phyloP scores from a whole-genome alignment of 2,888 invertebrate genomes.

The Epirrhoe alternata region DNA sequence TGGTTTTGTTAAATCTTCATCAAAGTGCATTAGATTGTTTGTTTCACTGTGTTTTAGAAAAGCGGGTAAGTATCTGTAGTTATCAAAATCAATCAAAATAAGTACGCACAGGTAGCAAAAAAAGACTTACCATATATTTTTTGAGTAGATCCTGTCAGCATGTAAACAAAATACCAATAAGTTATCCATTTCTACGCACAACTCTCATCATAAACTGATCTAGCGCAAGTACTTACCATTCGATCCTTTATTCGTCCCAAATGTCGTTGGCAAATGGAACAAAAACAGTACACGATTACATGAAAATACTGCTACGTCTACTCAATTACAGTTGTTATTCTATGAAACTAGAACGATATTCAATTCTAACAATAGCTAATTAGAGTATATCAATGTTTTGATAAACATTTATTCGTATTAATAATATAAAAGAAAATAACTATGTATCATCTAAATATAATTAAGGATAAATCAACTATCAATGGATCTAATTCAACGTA shows the following conservation, averaged over 20 bases:
- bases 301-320: conserved; percentile 24
- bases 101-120: background rate
- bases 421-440: too few relatives aligned
- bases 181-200: conserved; percentile 31
- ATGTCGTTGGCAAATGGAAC: conserved; percentile 51
- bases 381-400: background rate
- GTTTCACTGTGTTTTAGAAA: too few relatives aligned
- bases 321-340: conserved; percentile 1
- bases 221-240: conserved; percentile 62
- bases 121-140: conserved; percentile 70
- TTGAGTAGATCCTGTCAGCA: conserved; percentile 79
- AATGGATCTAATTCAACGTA: too few relatives aligned
- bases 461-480: too few relatives aligned
- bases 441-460: too few relatives aligned
- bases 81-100: background rate
- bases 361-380: background rate
- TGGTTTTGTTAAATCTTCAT: too few relatives aligned
- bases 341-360: background rate
- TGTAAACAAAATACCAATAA: conserved; percentile 54
- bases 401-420: too few relatives aligned
- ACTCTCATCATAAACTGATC: background rate
- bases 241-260: conserved; percentile 65
- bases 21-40: too few relatives aligned
- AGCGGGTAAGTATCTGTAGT: background rate
- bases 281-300: conserved; percentile 43